Evolutionary conservation across 2,888 invertebrate genomes (phyloP), one percentile per base, ranked within the genome.

Genomic region (Pyrrhia umbra): DNA sequence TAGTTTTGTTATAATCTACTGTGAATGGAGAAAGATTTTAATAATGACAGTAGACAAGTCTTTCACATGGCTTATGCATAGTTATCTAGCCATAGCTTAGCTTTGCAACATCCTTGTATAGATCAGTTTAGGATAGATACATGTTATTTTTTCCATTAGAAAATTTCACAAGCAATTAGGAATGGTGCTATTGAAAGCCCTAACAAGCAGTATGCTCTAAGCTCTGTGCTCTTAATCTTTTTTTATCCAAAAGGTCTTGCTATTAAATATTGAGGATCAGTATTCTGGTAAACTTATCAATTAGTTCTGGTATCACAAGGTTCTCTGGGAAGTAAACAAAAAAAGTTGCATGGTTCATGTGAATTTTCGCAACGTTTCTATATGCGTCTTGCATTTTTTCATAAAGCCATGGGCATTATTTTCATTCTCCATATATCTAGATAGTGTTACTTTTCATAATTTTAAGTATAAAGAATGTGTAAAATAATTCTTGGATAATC

Each of bases 221-320:
- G 40, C 43, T 50, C 40, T 45, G 42, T 76, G 61, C 70, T 51
- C 27, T 71, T 56, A 59, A 76, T 64, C 25, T 64, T 50, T 71
- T 71, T 71, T 42, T 71, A 56, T 71, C 6, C 57, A 55, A 56
- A 10, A 74, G 62, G 63, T 63, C 67, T 64, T 79, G 69, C 57
- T 15, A 40, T 49, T 54, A 42, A 76, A 18, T 71, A 55, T 55
- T 76, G 50, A 71, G 71, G 71, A 71, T 39, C 23, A 40, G 30
- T 61, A 37, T 15, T 66, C 62, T 68, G 66, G 55, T 51, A 77
- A 69, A 21, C 55, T 64, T 39, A 76, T 64, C 34, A 20, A 56
- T 59, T 46, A 80, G 23, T 46, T 27, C 55, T 43, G 67, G 23
- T 40, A 64, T 60, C 34, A 54, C 45, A 52, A 64, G 59, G 68